These are phyloP conservation scores for Myotis vivesi DNA, from an alignment of 2,797 vertebrate genomes.

Conservation along the genomic window DNA sequence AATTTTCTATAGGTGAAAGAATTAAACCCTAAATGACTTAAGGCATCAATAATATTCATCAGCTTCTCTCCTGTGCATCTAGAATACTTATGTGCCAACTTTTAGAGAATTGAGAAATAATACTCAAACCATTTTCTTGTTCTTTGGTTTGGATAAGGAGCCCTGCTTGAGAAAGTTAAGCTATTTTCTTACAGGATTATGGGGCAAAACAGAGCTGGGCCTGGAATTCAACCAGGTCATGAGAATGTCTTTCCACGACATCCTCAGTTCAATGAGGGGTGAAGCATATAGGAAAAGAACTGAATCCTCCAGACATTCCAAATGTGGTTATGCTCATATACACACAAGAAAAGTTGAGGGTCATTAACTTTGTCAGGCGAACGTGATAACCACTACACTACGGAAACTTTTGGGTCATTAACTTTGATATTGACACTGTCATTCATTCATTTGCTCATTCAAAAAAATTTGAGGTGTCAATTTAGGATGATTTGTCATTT, in stretches of 20 bases:
- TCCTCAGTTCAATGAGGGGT: background rate
- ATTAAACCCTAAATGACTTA: background rate
- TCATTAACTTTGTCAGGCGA: background rate
- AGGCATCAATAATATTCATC: background rate
- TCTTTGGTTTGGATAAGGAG: constrained; percentile 3
- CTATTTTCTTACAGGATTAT: background rate
- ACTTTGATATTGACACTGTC: constrained; percentile 2
- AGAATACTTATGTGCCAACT: background rate
- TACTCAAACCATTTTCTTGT: background rate
- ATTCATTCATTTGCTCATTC: constrained; percentile 34
- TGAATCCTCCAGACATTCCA: background rate
- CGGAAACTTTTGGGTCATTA: no score
- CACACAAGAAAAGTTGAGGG: background rate
- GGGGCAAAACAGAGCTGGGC: background rate
- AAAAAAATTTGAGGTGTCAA: constrained; percentile 1
- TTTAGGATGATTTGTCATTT: background rate
- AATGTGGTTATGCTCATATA: background rate
- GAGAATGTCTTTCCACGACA: background rate
- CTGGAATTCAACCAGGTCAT: background rate
- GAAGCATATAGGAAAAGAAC: background rate
- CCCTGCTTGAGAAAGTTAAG: background rate
- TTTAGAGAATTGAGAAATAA: constrained; percentile 31
- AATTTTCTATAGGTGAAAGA: constrained; percentile 21
- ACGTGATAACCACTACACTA: no score
- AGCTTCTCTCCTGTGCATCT: background rate